Evolutionary conservation across 2,113 vertebrate genomes (phyloP), one percentile per base, ranked within the genome.

Genomic region (Hypocryptadius cinnamomeus): DNA sequence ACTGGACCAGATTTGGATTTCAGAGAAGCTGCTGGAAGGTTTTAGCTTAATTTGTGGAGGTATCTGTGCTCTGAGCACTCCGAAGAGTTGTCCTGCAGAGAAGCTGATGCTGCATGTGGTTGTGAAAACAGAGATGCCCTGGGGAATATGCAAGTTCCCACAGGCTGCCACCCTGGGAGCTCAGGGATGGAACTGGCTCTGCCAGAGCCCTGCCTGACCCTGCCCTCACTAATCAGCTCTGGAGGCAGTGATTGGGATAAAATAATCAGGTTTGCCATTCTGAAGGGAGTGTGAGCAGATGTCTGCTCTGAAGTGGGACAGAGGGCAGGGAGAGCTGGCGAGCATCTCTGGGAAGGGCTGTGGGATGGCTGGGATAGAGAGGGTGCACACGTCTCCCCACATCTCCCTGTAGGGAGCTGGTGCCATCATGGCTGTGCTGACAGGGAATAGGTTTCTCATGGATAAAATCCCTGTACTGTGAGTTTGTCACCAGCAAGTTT

Each of bases 361-460:
- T 4, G 18, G 42, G 61, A 25, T 30, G 35, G 25, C 18, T 76
- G 31, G 25, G 50, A 18, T 3, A 23, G 53, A 24, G 39, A 66
- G 33, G 27, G 59, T 35, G 40, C 61, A 25, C 21, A 22, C 0
- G 0, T 44, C 11, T 35, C 14, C 47, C 28, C 19, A 53, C 61
- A 22, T 2, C n/a, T 35, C 31, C 0, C 0, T 3, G 4, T 4
- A 30, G 56, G 51, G 60, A 65, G 60, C 50, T 10, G 40, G 9
- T 48, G 42, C 15, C 1, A 1, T 14, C 60, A 16, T 39, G 25
- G 25, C 53, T 63, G 19, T 31, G 44, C 83, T 70, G 45, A 23
- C 1, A 15, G 35, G 35, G 40, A 53, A 47, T 31, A 1, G 4
- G 25, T 63, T 57, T 74, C 30, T 22, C 37, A 6, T 11, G 21